These are phyloP conservation scores for Gymnodraco acuticeps DNA, from an alignment of 2,797 vertebrate genomes.

Conservation along the genomic window DNA sequence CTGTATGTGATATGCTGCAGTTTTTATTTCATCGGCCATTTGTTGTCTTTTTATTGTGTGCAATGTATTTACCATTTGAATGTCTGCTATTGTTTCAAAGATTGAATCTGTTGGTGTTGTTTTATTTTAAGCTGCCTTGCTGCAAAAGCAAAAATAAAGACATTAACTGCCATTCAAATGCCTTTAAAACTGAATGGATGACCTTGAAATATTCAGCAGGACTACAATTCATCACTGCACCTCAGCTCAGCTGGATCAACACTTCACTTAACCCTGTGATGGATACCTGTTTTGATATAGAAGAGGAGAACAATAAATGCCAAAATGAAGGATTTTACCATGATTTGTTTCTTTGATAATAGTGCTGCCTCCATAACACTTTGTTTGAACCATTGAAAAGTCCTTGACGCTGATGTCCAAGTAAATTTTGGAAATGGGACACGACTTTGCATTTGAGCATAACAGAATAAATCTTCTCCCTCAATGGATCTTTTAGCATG, in stretches of 20 bases:
- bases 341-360: conserved; percentile 59
- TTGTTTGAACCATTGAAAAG: conserved; percentile 59
- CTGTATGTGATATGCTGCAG: neutral
- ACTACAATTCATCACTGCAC: neutral
- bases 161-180: conserved; percentile 1
- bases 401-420: conserved; percentile 59
- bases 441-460: conserved; percentile 57
- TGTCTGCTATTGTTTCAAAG: neutral
- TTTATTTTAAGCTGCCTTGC: neutral
- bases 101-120: neutral
- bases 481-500: conserved; percentile 46
- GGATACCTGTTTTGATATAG: conserved; percentile 21
- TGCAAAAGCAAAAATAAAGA: conserved; percentile 3
- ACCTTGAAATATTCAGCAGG: conserved; percentile 10
- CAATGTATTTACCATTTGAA: neutral
- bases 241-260: conserved; percentile 23
- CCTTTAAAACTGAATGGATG: conserved; percentile 7
- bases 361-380: conserved; percentile 38
- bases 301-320: conserved; percentile 51
- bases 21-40: neutral
- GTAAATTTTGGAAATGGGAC: conserved; percentile 55
- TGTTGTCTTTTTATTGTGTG: neutral
- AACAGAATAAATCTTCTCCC: conserved; percentile 70
- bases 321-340: conserved; percentile 42
- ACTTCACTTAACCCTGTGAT: conserved; percentile 48